These are phyloP conservation scores for Metridium senile DNA, from an alignment of 92 coral and sea anemone species.

Conservation along the genomic window DNA sequence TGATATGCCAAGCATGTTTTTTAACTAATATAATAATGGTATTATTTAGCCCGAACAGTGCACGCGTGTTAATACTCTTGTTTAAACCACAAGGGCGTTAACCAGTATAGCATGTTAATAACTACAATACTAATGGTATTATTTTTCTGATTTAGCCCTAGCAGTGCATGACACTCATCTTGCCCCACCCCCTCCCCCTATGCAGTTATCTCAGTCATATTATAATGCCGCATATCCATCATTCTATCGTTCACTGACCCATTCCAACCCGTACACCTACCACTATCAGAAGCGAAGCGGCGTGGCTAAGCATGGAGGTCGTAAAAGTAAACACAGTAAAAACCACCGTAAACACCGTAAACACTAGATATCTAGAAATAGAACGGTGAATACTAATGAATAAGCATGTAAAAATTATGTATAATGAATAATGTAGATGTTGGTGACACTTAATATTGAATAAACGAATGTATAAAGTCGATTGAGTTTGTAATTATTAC, in stretches of 20 bases:
- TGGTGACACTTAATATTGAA: too few species aligned
- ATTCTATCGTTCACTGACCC: slow-evolving; percentile 7
- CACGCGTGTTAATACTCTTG: too few species aligned
- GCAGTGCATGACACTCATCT: slow-evolving; percentile 4
- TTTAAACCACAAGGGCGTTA: neutral
- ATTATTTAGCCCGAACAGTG: too few species aligned
- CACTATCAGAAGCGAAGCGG: slow-evolving; percentile 52
- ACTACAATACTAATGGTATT: neutral
- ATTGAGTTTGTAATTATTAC: too few species aligned
- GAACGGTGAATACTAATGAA: neutral
- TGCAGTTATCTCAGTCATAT: neutral
- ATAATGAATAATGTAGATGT: neutral
- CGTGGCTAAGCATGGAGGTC: slow-evolving; percentile 3
- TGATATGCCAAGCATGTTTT: too few species aligned
- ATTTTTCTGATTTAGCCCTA: slow-evolving; percentile 14
- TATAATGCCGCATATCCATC: slow-evolving; percentile 21
- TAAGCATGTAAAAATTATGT: neutral
- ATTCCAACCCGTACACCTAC: slow-evolving; percentile 5
- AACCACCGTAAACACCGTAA: neutral
- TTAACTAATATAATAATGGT: neutral
- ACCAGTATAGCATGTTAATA: too few species aligned
- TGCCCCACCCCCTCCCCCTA: slow-evolving; percentile 24
- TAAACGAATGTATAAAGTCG: too few species aligned
- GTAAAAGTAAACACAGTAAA: neutral
- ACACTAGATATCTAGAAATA: neutral